Base-by-base conservation (phyloP, 2,113 vertebrate genomes). In the Phyllopteryx taeniolatus region DNA sequence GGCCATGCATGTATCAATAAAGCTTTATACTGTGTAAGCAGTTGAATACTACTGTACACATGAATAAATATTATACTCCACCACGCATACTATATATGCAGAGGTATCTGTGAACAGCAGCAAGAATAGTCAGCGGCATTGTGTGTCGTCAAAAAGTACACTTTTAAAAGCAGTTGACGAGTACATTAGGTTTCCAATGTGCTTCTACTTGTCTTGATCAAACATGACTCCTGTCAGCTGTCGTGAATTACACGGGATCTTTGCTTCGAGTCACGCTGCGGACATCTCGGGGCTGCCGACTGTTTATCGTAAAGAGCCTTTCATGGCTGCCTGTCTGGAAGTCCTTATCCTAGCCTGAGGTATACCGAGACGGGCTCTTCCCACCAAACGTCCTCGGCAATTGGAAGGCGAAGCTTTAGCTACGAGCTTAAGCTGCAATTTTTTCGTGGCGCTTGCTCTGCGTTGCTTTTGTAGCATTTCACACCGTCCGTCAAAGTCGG, bases 281-380 rank as follows among this genome's bases (percentile, higher is more conserved):
- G 70, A 81, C 67, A 47, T 62, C 49, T 83, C 74, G 53, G 75
- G 67, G 54, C 62, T 44, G 42, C 22, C 53, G 12, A 46, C 20
- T 71, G 77, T 79, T 81, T 64, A 72, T 67, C 70, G 56, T 73
- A 70, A 75, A 71, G 27, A 76, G 4, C 14, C 51, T 19, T 49
- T 79, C 15, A 11, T 72, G 42, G 27, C 71, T 54, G 53, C 44
- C 73, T n/a, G 20, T 33, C 80, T 79, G 75, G 67, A 76, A 86
- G 72, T 63, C 76, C 44, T 84, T 81, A 78, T 79, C 72, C 15
- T 71, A 73, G 78, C 75, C 53, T 63, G 73, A 81, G 33, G 47
- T 84, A 78, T 76, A 71, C 68, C 63, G 12, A 46, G 12, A 67
- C 75, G 39, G 13, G 33, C 27, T 61, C 53, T 57, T 20, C 64